Conservation (phyloP, 1,140 invertebrate genomes). For the Drosophila pseudoananassae region DNA sequence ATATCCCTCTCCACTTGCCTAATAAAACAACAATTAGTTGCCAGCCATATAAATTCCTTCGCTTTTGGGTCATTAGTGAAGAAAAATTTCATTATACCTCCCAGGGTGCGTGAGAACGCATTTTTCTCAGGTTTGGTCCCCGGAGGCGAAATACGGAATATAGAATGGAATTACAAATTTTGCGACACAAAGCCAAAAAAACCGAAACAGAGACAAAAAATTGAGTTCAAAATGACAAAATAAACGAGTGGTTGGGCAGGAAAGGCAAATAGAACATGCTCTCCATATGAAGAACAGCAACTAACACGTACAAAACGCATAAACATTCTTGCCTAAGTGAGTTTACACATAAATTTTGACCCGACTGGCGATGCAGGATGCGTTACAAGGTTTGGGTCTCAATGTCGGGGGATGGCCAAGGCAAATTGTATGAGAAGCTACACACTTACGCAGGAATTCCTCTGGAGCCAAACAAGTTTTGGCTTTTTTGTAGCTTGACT, state of each 20-base stretch:
- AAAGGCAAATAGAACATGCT: slow-evolving; percentile 8
- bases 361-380: slow-evolving; percentile 68
- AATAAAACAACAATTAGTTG: slow-evolving; percentile 49
- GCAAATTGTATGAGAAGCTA: neutral
- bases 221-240: slow-evolving; percentile 45
- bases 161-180: slow-evolving; percentile 43
- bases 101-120: slow-evolving; percentile 28
- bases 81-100: slow-evolving; percentile 74
- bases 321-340: slow-evolving; percentile 82
- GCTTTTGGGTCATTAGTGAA: slow-evolving; percentile 74
- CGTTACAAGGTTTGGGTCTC: slow-evolving; percentile 37
- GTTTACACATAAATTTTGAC: slow-evolving; percentile 76
- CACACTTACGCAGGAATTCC: slow-evolving; percentile 56
- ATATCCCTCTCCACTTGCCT: neutral
- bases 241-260: slow-evolving; percentile 24
- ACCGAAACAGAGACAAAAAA: slow-evolving; percentile 18
- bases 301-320: slow-evolving; percentile 80
- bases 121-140: slow-evolving; percentile 21
- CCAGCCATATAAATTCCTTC: slow-evolving; percentile 66
- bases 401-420: slow-evolving; percentile 6
- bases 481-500: slow-evolving; percentile 38
- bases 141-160: slow-evolving; percentile 20
- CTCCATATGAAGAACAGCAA: slow-evolving; percentile 68
- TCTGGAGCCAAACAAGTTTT: slow-evolving; percentile 14
- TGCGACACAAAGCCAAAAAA: neutral